Base-by-base conservation (phyloP, 2,113 vertebrate genomes). In the Apteryx owenii region DNA sequence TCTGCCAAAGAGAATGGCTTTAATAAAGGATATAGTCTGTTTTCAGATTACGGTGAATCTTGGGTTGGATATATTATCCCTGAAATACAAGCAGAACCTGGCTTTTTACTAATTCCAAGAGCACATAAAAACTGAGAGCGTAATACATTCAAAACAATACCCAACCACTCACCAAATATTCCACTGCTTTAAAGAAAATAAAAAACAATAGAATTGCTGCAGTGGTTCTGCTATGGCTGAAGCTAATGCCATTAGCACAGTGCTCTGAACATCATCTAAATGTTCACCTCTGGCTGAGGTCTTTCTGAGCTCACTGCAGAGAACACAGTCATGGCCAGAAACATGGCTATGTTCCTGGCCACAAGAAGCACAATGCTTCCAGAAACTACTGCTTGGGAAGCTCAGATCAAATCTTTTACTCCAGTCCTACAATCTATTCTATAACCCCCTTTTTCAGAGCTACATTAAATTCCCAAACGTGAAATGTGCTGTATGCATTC, bases 341-440 rank as follows among this genome's bases (percentile, higher is more conserved):
- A 80, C 60, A 89, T 90, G 89, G 89, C 91, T 76, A 50, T 42
- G 65, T 58, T 96, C 94, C 95, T 93, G 82, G 86, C 81, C 95
- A 93, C 85, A 89, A 89, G 75, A 85, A 85, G 58, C 40, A 0
- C 31, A 91, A 42, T 0, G 1, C 50, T 94, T 96, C 91, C 93
- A 96, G 93, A 28, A 95, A 84, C 89, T 96, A 88, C 91, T 91
- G 94, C 79, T 93, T 89, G n/a, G 53, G 77, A 96, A 85, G 89
- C 2, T 38, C 26, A 84, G 40, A 83, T 25, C 38, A 75, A 81
- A 64, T 25, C 51, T 79, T 82, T 89, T 51, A 72, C 58, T 89
- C 50, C 1, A 0, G 25, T 58, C 26, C 20, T 54, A 53, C 33
- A 22, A 3, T 23, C 56, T 50, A 28, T 56, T 58, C 46, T 72